Percentiles rank a stretch among this genome's conserved stretches.
phyloP scores from a whole-genome alignment of 2,797 vertebrate species.

The Botia almorhae region DNA sequence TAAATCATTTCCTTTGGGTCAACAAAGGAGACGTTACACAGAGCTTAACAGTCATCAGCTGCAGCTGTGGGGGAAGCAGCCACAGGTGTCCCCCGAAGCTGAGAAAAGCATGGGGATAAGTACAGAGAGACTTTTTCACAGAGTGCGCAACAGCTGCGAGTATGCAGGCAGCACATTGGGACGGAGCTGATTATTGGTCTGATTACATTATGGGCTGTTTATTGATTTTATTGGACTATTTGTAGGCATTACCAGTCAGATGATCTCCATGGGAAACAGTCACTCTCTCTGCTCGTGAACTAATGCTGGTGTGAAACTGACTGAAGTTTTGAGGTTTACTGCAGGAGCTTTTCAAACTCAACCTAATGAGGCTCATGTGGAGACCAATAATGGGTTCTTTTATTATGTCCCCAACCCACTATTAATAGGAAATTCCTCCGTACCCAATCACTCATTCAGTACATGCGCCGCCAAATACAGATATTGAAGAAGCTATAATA shows the following conservation, averaged over 20 bases:
- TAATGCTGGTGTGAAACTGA: background rate
- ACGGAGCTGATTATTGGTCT: background rate
- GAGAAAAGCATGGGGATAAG: constrained; percentile 1
- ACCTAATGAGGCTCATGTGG: constrained; percentile 16
- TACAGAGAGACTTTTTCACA: background rate
- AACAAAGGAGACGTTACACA: constrained; percentile 34
- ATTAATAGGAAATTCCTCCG: constrained; percentile 30
- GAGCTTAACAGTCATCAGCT: constrained; percentile 12
- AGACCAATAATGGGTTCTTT: constrained; percentile 3
- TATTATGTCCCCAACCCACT: background rate
- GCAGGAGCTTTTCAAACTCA: constrained; percentile 14
- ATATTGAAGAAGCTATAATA: background rate
- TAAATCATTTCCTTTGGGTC: constrained; percentile 45
- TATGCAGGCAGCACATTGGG: background rate
- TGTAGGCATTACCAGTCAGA: background rate
- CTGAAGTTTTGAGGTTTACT: background rate
- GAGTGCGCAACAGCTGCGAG: constrained; percentile 5
- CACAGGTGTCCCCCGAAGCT: constrained; percentile 48
- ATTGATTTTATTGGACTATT: background rate
- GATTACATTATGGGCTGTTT: background rate
- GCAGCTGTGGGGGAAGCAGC: constrained; percentile 56
- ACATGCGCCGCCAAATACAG: background rate
- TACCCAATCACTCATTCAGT: background rate
- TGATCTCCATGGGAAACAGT: constrained; percentile 31
- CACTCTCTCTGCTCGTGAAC: background rate